Evolutionary conservation across 2,797 vertebrate species (phyloP).

Genomic region (Gymnocypris eckloni): DNA sequence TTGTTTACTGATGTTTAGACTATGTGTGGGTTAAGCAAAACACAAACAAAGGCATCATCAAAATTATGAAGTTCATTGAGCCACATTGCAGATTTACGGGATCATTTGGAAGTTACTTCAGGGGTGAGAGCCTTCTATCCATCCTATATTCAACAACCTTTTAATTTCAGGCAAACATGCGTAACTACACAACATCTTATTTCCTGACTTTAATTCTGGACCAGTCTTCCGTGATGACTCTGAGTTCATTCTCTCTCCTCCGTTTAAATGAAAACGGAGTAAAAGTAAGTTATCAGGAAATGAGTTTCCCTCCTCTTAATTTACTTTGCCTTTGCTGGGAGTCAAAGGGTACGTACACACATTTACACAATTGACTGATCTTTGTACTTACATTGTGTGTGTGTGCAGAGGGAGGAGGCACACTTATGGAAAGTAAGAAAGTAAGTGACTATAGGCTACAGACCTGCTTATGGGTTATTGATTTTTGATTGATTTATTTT

Average conservation of each 20-base stretch:
- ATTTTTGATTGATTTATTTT: conserved; percentile 55
- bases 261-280: conserved; percentile 34
- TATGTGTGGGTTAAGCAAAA: neutral
- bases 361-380: conserved; percentile 15
- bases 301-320: conserved; percentile 57
- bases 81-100: neutral
- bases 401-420: conserved; percentile 1
- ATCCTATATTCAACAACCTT: neutral
- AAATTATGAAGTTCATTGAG: neutral
- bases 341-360: conserved; percentile 32
- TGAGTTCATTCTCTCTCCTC: conserved; percentile 26
- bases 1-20: neutral
- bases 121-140: neutral
- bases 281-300: conserved; percentile 62
- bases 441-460: conserved; percentile 45
- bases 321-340: conserved; percentile 55
- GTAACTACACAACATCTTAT: conserved; percentile 6
- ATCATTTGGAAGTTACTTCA: neutral
- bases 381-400: conserved; percentile 19
- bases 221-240: conserved; percentile 10
- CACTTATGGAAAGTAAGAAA: conserved; percentile 5
- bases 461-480: conserved; percentile 56
- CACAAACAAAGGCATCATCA: neutral
- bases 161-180: conserved; percentile 1
- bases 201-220: conserved; percentile 35